Evolutionary conservation across 2,113 vertebrate genomes (phyloP).

Genomic region (Oreotrochilus melanogaster): DNA sequence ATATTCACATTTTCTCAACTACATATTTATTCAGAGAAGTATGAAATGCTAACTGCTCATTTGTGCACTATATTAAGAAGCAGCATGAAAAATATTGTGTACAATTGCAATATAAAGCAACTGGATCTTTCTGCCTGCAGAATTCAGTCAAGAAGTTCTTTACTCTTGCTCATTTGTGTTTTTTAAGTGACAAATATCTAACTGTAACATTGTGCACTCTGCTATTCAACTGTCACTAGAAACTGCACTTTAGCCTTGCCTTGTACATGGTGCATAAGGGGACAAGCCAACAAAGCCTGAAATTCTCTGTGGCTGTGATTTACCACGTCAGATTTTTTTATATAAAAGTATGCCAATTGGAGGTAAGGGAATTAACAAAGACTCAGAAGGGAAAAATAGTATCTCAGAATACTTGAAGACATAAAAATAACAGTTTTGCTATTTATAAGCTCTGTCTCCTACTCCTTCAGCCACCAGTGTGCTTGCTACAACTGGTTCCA

Average conservation of each 20-base stretch:
- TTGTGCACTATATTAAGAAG: not conserved
- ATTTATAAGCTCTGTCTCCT: not conserved
- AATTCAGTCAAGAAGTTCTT: not conserved
- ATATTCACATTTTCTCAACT: not conserved
- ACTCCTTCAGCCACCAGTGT: not conserved
- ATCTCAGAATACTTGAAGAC: not conserved
- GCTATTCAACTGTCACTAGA: not conserved
- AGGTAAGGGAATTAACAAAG: not conserved
- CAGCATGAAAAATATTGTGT: not conserved
- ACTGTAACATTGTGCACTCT: not conserved
- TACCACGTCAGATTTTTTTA: not conserved
- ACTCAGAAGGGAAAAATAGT: not conserved
- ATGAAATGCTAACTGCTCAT: constrained; percentile 4
- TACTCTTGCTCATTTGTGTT: not conserved
- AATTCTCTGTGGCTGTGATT: not conserved
- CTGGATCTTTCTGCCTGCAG: not conserved
- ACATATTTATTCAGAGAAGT: not conserved
- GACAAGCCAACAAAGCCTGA: not conserved
- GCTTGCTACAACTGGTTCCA: not conserved
- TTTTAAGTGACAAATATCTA: not conserved
- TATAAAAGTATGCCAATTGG: not conserved
- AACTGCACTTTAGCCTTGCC: not conserved
- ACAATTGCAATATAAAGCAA: not conserved
- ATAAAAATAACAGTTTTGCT: not conserved
- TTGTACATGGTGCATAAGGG: not conserved